These are phyloP conservation scores for Leucoraja ocellata DNA, from an alignment of 2,797 vertebrate genomes.

Conservation along the genomic window DNA sequence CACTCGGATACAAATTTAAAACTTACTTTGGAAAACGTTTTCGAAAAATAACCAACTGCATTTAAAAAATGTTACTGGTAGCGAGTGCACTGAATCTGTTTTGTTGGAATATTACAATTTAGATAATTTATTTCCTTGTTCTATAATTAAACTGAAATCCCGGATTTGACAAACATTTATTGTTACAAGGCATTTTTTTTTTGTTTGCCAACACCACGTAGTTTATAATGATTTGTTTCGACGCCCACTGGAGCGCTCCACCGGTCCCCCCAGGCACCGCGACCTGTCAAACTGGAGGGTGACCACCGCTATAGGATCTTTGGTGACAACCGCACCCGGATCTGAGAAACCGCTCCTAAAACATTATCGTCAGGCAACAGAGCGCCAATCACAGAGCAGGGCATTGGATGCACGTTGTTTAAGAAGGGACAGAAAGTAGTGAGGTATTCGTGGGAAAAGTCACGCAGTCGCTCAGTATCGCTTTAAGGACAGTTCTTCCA, in stretches of 20 bases:
- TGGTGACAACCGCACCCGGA: neutral
- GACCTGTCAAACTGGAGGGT: neutral
- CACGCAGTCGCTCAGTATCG: conserved; percentile 47
- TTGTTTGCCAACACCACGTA: neutral
- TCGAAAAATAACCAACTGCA: neutral
- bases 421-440: neutral
- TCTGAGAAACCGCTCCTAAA: neutral
- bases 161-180: too few species aligned
- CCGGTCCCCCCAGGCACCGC: too few species aligned
- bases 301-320: neutral
- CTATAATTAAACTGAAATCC: too few species aligned
- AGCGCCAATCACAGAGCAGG: neutral
- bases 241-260: too few species aligned
- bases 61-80: neutral
- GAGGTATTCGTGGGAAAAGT: conserved; percentile 39
- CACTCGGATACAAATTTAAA: neutral
- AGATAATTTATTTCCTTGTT: neutral
- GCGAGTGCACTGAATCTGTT: neutral
- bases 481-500: neutral
- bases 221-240: neutral
- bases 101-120: neutral
- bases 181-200: neutral
- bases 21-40: neutral
- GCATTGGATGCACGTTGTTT: neutral
- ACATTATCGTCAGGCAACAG: neutral